Evolutionary conservation across 2,797 vertebrate genomes (phyloP), one percentile per base, ranked within the genome.

Genomic region (Sitta carolinensis): DNA sequence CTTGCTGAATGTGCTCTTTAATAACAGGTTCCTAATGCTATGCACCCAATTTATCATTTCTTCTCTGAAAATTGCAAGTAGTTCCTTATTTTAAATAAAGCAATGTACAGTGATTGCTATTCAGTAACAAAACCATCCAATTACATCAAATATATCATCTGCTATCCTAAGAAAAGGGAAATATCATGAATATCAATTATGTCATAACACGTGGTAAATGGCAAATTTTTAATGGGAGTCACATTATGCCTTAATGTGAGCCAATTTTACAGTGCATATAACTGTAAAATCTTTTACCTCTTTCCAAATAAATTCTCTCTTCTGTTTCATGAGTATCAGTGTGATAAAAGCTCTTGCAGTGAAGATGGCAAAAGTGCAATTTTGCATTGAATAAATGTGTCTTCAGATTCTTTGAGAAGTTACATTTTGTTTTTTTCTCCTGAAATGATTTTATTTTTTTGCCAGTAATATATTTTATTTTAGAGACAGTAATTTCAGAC

Each of bases 161-260:
- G 34, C 75, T 87, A 1, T 90, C 72, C 50, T 77, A 62, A 59
- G 61, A 77, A 74, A 54, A 85, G 72, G 58, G 87, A 91, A 91
- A 22, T 90, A 92, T 30, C 86, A 45, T 87, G 88, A 84, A 82
- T 92, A 89, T 73, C 70, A 90, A 17, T 91, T 93, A 81, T 94
- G 59, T 90, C 67, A 64, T 92, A 95, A 89, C 64, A 42, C n/a
- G 70, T 92, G 75, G 81, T 51, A 92, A 92, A 82, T 90, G 90
- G 75, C 74, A 95, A 19, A 54, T 89, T 95, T 96, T 96, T 96
- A 94, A 91, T 90, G 81, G 54, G 29, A 93, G 21, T 51, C 78
- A 80, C 36, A 78, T 89, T 93, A 59, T 93, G 51, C 51, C 84
- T 89, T 93, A 87, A 93, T 77, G 68, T 72, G 68, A 87, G 68